Evolutionary conservation across 2,113 vertebrate species (phyloP).

Genomic region (Pollachius pollachius): DNA sequence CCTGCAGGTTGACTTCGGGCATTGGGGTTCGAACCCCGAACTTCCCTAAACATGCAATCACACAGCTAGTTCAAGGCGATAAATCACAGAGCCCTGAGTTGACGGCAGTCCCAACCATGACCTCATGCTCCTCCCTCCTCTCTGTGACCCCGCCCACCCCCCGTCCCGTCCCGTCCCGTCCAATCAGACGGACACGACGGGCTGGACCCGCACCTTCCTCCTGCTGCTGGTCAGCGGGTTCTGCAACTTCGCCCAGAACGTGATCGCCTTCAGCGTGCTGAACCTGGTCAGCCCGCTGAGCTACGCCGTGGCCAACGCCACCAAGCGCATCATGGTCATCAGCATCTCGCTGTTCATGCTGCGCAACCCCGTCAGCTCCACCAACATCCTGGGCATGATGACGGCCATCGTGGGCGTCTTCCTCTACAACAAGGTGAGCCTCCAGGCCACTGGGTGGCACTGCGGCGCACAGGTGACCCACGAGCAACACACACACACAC

Average conservation of each 20-base stretch:
- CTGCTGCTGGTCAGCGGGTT: constrained; percentile 92
- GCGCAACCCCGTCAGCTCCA: constrained; percentile 87
- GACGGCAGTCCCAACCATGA: no score
- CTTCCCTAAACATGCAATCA: no score
- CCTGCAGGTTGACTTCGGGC: no score
- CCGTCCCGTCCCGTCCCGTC: neutral
- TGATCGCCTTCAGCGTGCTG: constrained; percentile 96
- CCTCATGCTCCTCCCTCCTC: no score
- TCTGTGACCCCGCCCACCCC: no score
- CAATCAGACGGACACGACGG: constrained; percentile 75
- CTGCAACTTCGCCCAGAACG: constrained; percentile 97
- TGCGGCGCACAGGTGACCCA: neutral
- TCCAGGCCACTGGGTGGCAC: neutral
- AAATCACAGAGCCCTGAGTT: no score
- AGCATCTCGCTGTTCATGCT: constrained; percentile 93
- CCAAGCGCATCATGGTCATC: constrained; percentile 98
- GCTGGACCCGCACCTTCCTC: constrained; percentile 85
- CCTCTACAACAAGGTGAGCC: constrained; percentile 91
- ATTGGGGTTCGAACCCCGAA: no score
- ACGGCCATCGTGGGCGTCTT: constrained; percentile 95
- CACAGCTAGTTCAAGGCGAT: no score
- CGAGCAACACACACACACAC: neutral
- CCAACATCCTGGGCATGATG: constrained; percentile 94
- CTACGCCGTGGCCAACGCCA: constrained; percentile 95
- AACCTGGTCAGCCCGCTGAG: constrained; percentile 94